Base-by-base conservation (phyloP, 64 coral and sea anemone species). In the Montipora cactus region DNA sequence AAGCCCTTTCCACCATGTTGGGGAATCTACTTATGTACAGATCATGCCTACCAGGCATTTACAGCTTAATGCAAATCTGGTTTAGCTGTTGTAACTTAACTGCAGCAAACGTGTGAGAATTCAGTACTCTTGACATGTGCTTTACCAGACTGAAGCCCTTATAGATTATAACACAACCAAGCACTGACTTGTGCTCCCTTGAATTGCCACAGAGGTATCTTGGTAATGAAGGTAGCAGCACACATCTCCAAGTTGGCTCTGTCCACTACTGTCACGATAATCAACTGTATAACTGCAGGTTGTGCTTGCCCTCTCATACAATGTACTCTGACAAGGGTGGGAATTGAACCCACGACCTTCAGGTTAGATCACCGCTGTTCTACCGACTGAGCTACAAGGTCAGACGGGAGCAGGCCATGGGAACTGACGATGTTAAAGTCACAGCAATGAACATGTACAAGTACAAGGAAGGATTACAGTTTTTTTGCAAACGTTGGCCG, bases 181-280 rank as follows among this genome's bases (percentile, higher is more conserved):
- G 64, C 64, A 67, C 64, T 67, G 64, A 15, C 64, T 15, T 67
- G 64, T 12, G 16, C 64, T 67, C 10, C 8, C 16, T 67, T 4
- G 20, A 67, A 67, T 67, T 14, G 64, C 64, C 64, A 67, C 64
- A 67, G 16, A 67, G 8, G 7, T 16, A 67, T 67, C 64, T 67
- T 67, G 64, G 12, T 14, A 79, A 49, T 75, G 12, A 9, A 78
- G n/a, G 37, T 78, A 78, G n/a, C 76, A 78, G 76, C 76, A 78
- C 4, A 78, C 76, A 78, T 78, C 76, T 25, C 76, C 76, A 78
- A 78, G 48, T 47, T 50, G 52, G 5, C 10, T 78, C 28, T 25
- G 28, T 44, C 76, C 76, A 78, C 76, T 78, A 78, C 76, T 78
- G 76, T 78, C 76, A 50, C 37, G 37, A 15, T 78, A 78, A 19